Conservation (phyloP, 2,113 vertebrate genomes). For the Apeltes quadracus region DNA sequence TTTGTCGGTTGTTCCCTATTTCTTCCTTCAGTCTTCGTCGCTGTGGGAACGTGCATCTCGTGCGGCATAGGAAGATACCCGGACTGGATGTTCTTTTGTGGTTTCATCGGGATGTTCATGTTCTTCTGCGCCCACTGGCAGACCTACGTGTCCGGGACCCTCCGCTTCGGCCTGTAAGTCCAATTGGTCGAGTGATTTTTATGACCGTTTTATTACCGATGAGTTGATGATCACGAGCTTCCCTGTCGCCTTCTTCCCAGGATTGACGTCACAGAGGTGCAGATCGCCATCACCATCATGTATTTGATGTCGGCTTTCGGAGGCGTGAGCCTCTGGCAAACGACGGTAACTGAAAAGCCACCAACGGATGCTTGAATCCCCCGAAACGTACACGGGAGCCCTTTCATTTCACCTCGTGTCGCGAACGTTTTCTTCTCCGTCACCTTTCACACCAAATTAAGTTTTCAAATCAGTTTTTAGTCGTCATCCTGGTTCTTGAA, state of each 20-base stretch:
- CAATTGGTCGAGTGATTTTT: background rate
- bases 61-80: slow-evolving; percentile 87
- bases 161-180: slow-evolving; percentile 94
- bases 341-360: slow-evolving; percentile 76
- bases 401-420: slow-evolving; percentile 56
- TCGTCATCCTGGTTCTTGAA: slow-evolving; percentile 66
- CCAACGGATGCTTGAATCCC: slow-evolving; percentile 1
- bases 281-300: slow-evolving; percentile 86
- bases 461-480: slow-evolving; percentile 29
- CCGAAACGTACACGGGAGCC: slow-evolving; percentile 21
- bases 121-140: slow-evolving; percentile 99
- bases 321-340: slow-evolving; percentile 89
- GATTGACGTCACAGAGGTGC: slow-evolving; percentile 96
- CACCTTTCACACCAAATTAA: slow-evolving; percentile 6
- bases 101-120: slow-evolving; percentile 94
- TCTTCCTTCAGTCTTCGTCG: slow-evolving; percentile 88
- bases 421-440: slow-evolving; percentile 3
- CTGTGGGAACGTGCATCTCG: slow-evolving; percentile 88
- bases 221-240: background rate
- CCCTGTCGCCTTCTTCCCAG: slow-evolving; percentile 65
- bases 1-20: background rate
- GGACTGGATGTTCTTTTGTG: slow-evolving; percentile 94
- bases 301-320: slow-evolving; percentile 89
- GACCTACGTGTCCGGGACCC: slow-evolving; percentile 94
- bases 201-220: background rate